Evolutionary conservation across 2,888 invertebrate genomes (phyloP).

Genomic region (Timandra comae): DNA sequence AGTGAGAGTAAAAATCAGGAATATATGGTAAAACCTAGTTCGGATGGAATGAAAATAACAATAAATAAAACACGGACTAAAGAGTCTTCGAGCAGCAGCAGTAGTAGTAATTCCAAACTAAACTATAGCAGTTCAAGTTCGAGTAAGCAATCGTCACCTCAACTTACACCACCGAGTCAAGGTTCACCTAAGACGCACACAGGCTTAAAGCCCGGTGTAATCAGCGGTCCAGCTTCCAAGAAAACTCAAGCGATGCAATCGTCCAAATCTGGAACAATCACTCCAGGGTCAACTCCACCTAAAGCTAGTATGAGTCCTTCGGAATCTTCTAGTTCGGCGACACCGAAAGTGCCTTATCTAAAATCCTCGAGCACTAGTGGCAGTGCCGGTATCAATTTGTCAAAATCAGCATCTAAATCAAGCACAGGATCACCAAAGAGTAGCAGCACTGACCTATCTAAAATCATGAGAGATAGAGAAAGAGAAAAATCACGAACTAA

Average conservation of each 20-base stretch:
- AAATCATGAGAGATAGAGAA: conserved; percentile 78
- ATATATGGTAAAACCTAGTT: conserved; percentile 93
- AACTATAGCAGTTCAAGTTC: conserved; percentile 65
- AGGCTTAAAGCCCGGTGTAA: conserved; percentile 89
- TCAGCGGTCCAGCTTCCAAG: conserved; percentile 90
- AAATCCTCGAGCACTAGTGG: conserved; percentile 60
- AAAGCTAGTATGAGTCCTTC: conserved; percentile 61
- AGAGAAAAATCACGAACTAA: conserved; percentile 76
- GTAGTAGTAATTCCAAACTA: conserved; percentile 58
- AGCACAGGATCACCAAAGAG: conserved; percentile 79
- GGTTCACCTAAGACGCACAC: conserved; percentile 89
- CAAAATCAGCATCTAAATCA: conserved; percentile 67
- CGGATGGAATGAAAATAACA: conserved; percentile 93
- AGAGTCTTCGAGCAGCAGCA: conserved; percentile 75
- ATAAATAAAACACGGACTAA: conserved; percentile 91
- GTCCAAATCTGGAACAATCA: conserved; percentile 54
- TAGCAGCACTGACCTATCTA: conserved; percentile 73
- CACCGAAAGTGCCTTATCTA: conserved; percentile 67
- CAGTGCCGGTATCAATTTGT: conserved; percentile 61
- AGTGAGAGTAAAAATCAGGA: conserved; percentile 82
- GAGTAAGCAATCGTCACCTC: conserved; percentile 64
- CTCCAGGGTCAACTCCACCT: conserved; percentile 61
- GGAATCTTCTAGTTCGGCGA: conserved; percentile 45
- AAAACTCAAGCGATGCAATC: conserved; percentile 82
- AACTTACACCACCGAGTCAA: conserved; percentile 70